A percentile compares a stretch with the other conserved stretches of the same genome.
Conservation (phyloP, 2,113 vertebrate genomes). For the Gasterosteus nipponicus region DNA sequence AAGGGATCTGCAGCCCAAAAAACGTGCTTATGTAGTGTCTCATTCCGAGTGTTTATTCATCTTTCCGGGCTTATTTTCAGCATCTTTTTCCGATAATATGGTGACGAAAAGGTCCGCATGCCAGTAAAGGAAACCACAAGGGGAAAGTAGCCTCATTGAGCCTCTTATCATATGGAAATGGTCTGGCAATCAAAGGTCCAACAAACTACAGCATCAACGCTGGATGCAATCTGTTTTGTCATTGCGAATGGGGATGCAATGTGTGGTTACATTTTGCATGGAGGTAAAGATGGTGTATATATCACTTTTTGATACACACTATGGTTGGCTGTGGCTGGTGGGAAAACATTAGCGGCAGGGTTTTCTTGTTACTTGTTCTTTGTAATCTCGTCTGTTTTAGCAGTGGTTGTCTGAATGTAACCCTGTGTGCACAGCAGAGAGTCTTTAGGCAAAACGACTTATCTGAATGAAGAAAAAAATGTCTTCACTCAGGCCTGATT, state of each 20-base stretch:
- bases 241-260: not conserved
- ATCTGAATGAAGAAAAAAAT: not conserved
- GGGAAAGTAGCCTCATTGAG: not conserved
- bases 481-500: not conserved
- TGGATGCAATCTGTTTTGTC: not conserved
- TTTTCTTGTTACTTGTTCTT: not conserved
- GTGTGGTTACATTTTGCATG: no score
- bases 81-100: not conserved
- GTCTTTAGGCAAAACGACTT: not conserved
- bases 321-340: not conserved
- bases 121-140: not conserved
- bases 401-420: not conserved
- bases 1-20: conserved; percentile 8
- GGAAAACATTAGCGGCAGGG: not conserved
- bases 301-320: not conserved
- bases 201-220: not conserved
- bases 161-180: conserved; percentile 8
- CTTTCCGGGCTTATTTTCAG: not conserved
- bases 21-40: conserved; percentile 11
- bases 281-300: no score
- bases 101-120: not conserved
- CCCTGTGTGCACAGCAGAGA: not conserved
- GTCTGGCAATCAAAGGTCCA: not conserved
- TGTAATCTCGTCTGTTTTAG: not conserved
- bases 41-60: not conserved